Evolutionary conservation across 2,113 vertebrate species (phyloP).

Genomic region (Peromyscus leucopus): DNA sequence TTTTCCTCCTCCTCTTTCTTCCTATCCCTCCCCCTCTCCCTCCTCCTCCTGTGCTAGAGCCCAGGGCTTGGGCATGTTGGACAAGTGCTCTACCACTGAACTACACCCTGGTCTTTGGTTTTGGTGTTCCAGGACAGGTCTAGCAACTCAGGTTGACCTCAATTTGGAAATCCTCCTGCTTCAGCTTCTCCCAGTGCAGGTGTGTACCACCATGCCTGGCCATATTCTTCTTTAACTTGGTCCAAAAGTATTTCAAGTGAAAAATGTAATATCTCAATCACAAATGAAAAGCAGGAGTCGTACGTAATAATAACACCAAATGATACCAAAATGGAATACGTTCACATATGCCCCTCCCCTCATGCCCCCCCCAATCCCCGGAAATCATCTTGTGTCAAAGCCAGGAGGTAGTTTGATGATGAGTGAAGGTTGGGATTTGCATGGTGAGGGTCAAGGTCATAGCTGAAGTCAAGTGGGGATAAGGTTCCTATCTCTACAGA

Average conservation of each 20-base stretch:
- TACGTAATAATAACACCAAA: neutral
- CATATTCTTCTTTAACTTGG: neutral
- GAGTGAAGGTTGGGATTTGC: neutral
- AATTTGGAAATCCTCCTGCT: neutral
- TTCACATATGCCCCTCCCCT: neutral
- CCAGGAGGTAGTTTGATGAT: too few relatives aligned
- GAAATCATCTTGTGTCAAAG: neutral
- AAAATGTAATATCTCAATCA: neutral
- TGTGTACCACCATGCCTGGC: neutral
- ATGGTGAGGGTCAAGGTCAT: neutral
- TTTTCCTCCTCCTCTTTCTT: neutral
- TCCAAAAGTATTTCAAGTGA: constrained; percentile 15
- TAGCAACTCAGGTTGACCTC: neutral
- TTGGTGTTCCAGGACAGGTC: neutral
- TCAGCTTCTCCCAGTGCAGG: neutral
- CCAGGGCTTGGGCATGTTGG: neutral
- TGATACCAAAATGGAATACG: neutral
- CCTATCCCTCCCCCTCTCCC: neutral
- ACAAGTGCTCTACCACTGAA: neutral
- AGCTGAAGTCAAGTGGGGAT: neutral
- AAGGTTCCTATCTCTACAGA: neutral
- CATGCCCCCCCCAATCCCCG: too few relatives aligned
- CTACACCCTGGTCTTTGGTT: too few relatives aligned
- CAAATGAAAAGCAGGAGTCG: neutral
- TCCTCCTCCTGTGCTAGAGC: neutral